Percentiles rank a stretch among this genome's conserved stretches.
Evolutionary conservation across 2,797 vertebrate genomes (phyloP).

Genomic region (Lerista edwardsae): DNA sequence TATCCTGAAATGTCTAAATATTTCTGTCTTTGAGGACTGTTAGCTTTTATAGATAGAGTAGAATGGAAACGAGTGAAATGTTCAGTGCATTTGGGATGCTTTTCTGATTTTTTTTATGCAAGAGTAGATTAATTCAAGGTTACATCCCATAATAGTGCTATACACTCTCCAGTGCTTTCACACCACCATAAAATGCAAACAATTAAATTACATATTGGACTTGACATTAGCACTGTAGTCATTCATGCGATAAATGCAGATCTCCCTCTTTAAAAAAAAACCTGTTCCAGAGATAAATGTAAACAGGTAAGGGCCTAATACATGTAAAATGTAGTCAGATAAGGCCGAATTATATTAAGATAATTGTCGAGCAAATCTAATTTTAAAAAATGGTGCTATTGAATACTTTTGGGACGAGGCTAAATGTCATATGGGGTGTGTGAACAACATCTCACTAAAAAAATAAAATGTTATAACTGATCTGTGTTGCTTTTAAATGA

Average conservation of each 20-base stretch:
- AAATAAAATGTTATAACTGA: no score
- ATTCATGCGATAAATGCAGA: neutral
- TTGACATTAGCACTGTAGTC: neutral
- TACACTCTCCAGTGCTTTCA: neutral
- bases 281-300: neutral
- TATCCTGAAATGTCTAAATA: neutral
- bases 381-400: neutral
- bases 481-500: no score
- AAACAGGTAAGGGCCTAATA: neutral
- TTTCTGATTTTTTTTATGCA: conserved; percentile 24
- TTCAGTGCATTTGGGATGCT: neutral
- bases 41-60: conserved; percentile 5
- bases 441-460: no score
- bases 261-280: neutral
- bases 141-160: neutral
- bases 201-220: conserved; percentile 11
- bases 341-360: neutral
- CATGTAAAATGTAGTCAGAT: neutral
- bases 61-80: conserved; percentile 2
- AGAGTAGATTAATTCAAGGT: conserved; percentile 24
- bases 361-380: neutral
- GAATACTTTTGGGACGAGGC: neutral
- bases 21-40: neutral
- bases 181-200: conserved; percentile 20
- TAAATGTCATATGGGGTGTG: neutral